A percentile compares a stretch with the other conserved stretches of the same genome.
Conservation (phyloP, 2,888 invertebrate genomes). For the Tenodera sinensis region DNA sequence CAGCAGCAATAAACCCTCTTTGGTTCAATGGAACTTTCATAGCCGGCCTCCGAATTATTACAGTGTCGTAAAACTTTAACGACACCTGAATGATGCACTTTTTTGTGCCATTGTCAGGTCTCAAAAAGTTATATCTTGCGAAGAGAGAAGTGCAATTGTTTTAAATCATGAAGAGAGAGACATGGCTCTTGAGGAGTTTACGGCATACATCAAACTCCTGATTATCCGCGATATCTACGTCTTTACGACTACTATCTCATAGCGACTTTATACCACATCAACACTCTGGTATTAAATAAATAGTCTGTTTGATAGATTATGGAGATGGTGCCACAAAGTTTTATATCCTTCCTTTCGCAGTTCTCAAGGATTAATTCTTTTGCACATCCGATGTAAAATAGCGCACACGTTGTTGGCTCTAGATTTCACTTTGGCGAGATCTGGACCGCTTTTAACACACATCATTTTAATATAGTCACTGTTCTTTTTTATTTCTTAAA, state of each 20-base stretch:
- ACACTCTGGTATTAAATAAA: background rate
- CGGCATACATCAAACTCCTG: background rate
- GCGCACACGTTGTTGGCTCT: too few relatives aligned
- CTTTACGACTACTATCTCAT: background rate
- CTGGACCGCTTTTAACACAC: too few relatives aligned
- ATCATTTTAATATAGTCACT: too few relatives aligned
- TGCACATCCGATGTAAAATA: too few relatives aligned
- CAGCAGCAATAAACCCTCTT: background rate
- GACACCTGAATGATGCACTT: background rate
- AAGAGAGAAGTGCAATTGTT: background rate
- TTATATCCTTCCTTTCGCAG: too few relatives aligned
- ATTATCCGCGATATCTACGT: background rate
- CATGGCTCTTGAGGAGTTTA: background rate
- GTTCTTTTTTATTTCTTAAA: too few relatives aligned
- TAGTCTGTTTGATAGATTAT: background rate
- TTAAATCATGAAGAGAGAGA: background rate
- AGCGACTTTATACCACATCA: background rate
- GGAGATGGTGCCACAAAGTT: too few relatives aligned
- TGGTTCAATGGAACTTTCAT: background rate
- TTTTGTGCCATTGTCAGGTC: background rate
- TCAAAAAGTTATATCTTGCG: background rate
- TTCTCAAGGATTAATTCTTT: too few relatives aligned
- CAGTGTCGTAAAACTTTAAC: background rate
- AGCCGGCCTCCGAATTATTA: background rate
- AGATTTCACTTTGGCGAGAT: too few relatives aligned